phyloP scores from a whole-genome alignment of 2,113 vertebrate genomes.

The Dinomys branickii region DNA sequence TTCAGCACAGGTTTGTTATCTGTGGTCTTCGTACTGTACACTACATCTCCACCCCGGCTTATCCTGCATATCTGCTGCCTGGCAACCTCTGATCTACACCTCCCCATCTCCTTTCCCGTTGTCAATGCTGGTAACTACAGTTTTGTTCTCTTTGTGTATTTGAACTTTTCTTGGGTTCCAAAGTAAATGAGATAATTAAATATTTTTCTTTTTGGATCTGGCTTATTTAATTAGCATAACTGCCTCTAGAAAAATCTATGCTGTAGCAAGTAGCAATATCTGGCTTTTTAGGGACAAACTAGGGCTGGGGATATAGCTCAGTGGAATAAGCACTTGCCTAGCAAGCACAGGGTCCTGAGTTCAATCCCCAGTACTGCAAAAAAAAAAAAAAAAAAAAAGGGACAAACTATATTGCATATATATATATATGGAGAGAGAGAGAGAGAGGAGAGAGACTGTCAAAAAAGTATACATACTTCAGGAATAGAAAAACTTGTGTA shows the following conservation, averaged over 20 bases:
- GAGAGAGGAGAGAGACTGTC: not conserved
- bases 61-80: not conserved
- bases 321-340: too few relatives aligned
- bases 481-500: not conserved
- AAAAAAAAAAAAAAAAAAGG: too few relatives aligned
- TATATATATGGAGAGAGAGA: not conserved
- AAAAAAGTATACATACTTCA: not conserved
- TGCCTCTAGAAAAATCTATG: not conserved
- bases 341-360: too few relatives aligned
- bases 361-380: too few relatives aligned
- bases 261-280: not conserved
- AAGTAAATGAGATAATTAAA: not conserved
- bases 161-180: not conserved
- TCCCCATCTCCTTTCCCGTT: not conserved
- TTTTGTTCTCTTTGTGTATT: not conserved
- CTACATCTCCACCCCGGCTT: not conserved
- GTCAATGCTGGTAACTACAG: not conserved
- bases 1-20: not conserved
- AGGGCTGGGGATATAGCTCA: too few relatives aligned
- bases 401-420: too few relatives aligned
- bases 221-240: not conserved
- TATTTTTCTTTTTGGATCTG: not conserved
- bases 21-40: not conserved
- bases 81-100: not conserved
- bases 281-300: not conserved